phyloP scores from a whole-genome alignment of 2,797 vertebrate species.

The Pitangus sulphuratus region DNA sequence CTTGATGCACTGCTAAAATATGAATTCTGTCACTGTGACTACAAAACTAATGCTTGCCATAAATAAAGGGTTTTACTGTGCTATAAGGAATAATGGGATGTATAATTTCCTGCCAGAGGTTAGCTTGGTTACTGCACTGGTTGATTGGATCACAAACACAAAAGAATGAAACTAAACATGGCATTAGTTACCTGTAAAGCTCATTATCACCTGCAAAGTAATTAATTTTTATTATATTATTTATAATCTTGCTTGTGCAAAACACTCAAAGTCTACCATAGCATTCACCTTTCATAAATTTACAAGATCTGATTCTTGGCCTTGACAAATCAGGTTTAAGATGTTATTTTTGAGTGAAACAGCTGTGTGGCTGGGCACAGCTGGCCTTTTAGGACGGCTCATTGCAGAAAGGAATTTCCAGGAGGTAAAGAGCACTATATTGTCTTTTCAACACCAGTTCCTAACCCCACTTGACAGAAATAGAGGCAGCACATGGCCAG shows the following conservation, averaged over 20 bases:
- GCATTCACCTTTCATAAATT: not conserved
- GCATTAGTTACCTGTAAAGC: not conserved
- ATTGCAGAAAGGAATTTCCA: not conserved
- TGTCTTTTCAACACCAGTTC: not conserved
- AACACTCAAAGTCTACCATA: not conserved
- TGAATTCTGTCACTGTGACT: not conserved
- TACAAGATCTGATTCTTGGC: not conserved
- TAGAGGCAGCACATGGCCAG: not conserved
- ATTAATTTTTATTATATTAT: not conserved
- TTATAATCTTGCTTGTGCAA: not conserved
- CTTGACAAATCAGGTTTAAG: not conserved
- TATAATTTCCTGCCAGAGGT: not conserved
- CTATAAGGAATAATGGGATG: not conserved
- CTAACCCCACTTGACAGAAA: conserved; percentile 21
- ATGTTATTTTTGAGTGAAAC: not conserved
- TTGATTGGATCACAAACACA: not conserved
- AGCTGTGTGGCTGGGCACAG: not conserved
- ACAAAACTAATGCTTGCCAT: not conserved
- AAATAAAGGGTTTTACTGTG: not conserved
- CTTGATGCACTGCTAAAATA: not conserved
- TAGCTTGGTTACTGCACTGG: not conserved
- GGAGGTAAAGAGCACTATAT: not conserved
- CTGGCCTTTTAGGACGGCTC: not conserved
- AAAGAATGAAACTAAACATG: not conserved
- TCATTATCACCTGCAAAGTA: not conserved